Base-by-base conservation (phyloP, 1,140 invertebrate genomes). In the Bombus sibiricus region DNA sequence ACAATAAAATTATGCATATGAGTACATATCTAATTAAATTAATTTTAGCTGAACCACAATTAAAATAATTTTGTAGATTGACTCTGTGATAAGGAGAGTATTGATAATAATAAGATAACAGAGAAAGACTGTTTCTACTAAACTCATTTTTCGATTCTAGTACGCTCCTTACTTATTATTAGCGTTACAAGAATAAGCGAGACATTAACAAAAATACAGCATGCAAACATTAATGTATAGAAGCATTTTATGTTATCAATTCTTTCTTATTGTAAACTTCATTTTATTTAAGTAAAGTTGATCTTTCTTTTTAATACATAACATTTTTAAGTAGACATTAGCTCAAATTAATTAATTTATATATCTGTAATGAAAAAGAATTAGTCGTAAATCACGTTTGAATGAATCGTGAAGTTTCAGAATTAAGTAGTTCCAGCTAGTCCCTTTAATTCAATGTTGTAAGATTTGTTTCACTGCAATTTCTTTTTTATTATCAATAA, bases 151-250 rank as follows among this genome's bases (percentile, higher is more conserved):
- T 89, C 81, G 62, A 89, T 90, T 87, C 71, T 87, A 87, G 72
- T 89, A 90, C 74, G 81, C 80, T 83, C 68, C 84, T 87, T 84
- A 80, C 68, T 66, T 57, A 76, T 86, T 59, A 75, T 79, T 86
- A 85, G 83, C 87, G 74, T 81, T 78, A 89, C 75, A 71, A 89
- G 78, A 90, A 87, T 59, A 89, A 89, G 88, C 85, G 75, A 76
- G 57, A 81, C 88, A 87, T 90, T 81, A 86, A 90, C 57, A 78
- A 39, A 89, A 78, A 85, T 85, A 83, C 41, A 87, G 84, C 89
- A 89, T 90, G 88, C 89, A 87, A 84, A 39, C 73, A 77, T 83
- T 73, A 77, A 83, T 76, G 43, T 88, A 75, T 79, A 72, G 43
- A 83, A 86, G 57, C 78, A 86, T 71, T 77, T 59, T 59, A 72